These are phyloP conservation scores for Orthosia cruda DNA, from an alignment of 2,888 invertebrate genomes.

Conservation along the genomic window DNA sequence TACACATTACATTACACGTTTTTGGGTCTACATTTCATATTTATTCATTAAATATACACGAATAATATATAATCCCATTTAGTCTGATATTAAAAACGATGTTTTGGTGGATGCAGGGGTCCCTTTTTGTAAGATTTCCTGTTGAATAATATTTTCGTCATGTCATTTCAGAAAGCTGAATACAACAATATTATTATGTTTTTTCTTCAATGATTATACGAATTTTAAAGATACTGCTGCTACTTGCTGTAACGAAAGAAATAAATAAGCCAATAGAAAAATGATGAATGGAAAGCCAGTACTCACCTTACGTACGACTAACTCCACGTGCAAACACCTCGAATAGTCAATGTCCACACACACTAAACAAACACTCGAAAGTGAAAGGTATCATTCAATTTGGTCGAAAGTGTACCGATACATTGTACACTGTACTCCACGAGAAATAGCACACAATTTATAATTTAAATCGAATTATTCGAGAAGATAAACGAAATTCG, in stretches of 20 bases:
- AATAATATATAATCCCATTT: slow-evolving; percentile 20
- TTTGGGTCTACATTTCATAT: slow-evolving; percentile 37
- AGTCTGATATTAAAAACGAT: slow-evolving; percentile 15
- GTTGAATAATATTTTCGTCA: not conserved
- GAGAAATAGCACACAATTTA: slow-evolving; percentile 57
- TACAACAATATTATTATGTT: slow-evolving; percentile 10
- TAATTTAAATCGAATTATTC: slow-evolving; percentile 65
- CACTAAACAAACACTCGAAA: slow-evolving; percentile 77
- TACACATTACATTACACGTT: slow-evolving; percentile 8
- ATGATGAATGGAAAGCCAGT: slow-evolving; percentile 51
- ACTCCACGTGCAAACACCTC: slow-evolving; percentile 74
- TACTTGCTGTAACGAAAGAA: not conserved
- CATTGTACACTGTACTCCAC: slow-evolving; percentile 51
- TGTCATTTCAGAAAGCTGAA: not conserved
- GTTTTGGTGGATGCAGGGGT: not conserved
- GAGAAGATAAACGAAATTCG: slow-evolving; percentile 75
- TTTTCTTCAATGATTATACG: not conserved
- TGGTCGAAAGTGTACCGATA: slow-evolving; percentile 54
- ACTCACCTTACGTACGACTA: slow-evolving; percentile 76
- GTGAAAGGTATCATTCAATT: slow-evolving; percentile 58
- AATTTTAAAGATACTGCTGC: not conserved
- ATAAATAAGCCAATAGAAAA: not conserved
- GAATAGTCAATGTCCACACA: slow-evolving; percentile 74
- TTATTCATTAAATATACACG: slow-evolving; percentile 47
- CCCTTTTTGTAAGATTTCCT: not conserved